A percentile compares a stretch with the other conserved stretches of the same genome.
Evolutionary conservation across 2,797 vertebrate genomes (phyloP).

Genomic region (Chelonia mydas): DNA sequence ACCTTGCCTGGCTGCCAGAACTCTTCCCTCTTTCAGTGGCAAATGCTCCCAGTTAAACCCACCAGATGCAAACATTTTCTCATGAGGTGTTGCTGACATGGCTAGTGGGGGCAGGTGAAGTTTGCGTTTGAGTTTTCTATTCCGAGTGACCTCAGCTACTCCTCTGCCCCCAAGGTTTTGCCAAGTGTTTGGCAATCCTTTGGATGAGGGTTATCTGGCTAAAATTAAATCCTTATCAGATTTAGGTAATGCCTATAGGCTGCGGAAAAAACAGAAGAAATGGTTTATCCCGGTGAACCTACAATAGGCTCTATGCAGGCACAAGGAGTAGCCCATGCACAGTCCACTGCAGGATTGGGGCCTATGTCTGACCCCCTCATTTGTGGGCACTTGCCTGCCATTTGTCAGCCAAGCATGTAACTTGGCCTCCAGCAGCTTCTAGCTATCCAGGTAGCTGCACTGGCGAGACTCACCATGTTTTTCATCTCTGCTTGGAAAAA

Average conservation of each 20-base stretch:
- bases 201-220: not conserved
- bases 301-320: not conserved
- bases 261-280: fast-evolving
- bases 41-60: fast-evolving
- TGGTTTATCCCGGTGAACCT: not conserved
- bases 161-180: not conserved
- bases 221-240: not conserved
- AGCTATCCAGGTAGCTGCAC: not conserved
- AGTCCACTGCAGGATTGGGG: not conserved
- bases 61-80: not conserved
- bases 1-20: constrained; percentile 11
- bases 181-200: not conserved
- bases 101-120: not conserved
- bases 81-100: not conserved
- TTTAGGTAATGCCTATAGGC: fast-evolving
- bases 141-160: not conserved
- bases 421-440: not conserved
- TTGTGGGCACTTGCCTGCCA: fast-evolving
- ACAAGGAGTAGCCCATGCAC: fast-evolving
- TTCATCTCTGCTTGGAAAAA: not conserved
- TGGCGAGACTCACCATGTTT: not conserved
- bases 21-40: not conserved
- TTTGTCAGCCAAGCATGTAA: not conserved
- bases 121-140: fast-evolving
- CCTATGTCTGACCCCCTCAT: fast-evolving